Evolutionary conservation across 2,113 vertebrate genomes (phyloP).

Genomic region (Ceuthmochares aereus): DNA sequence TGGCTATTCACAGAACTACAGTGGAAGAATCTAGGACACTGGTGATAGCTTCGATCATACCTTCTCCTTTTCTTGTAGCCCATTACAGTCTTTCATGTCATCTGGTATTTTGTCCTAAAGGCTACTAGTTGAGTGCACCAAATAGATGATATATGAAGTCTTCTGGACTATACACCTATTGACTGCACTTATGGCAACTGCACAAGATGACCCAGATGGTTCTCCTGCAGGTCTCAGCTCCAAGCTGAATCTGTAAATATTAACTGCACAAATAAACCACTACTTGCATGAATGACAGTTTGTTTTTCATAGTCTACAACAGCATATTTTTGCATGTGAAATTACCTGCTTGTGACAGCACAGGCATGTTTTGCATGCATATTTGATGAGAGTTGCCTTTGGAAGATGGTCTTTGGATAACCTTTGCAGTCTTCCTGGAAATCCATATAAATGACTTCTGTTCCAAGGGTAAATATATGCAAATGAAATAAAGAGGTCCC

Average conservation of each 20-base stretch:
- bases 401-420: constrained; percentile 45
- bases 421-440: constrained; percentile 16
- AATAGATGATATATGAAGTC: neutral
- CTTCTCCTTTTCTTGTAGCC: neutral
- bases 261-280: neutral
- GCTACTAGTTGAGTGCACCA: neutral
- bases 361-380: constrained; percentile 37
- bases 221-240: neutral
- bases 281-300: neutral
- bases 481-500: constrained; percentile 9
- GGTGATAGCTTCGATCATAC: neutral
- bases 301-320: constrained; percentile 27
- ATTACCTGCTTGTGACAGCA: constrained; percentile 41
- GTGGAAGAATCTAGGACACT: neutral
- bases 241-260: neutral
- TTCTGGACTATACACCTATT: neutral
- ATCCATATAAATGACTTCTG: constrained; percentile 8
- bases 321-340: constrained; percentile 61
- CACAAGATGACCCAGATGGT: neutral
- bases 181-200: neutral
- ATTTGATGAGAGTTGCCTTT: constrained; percentile 32
- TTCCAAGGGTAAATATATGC: constrained; percentile 20
- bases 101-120: neutral
- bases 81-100: neutral
- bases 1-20: neutral